Evolutionary conservation across 2,888 invertebrate genomes (phyloP).

Genomic region (Caenorhabditis japonica): DNA sequence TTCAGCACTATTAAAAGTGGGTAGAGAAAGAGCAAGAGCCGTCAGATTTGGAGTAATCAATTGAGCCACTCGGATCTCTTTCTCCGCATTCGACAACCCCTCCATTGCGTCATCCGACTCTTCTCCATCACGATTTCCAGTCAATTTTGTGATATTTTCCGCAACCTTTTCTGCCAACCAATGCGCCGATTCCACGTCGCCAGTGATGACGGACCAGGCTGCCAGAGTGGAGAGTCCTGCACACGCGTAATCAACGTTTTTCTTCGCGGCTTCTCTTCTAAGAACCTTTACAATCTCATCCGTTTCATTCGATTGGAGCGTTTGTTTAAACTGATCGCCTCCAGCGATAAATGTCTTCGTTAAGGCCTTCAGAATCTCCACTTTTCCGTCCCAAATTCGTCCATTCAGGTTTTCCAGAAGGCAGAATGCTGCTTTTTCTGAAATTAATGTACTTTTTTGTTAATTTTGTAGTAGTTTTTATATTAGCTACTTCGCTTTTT

Average conservation of each 20-base stretch:
- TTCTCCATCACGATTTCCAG: constrained; percentile 20
- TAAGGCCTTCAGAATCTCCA: constrained; percentile 58
- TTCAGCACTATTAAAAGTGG: constrained; percentile 29
- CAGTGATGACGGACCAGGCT: constrained; percentile 31
- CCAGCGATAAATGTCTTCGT: constrained; percentile 40
- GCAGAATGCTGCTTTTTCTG: constrained; percentile 49
- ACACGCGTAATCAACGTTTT: constrained; percentile 54
- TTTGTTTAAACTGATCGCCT: constrained; percentile 23
- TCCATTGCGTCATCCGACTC: constrained; percentile 57
- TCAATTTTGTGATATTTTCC: constrained; percentile 31
- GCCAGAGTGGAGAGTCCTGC: constrained; percentile 51
- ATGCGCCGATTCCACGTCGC: constrained; percentile 45
- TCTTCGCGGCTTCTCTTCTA: constrained; percentile 53
- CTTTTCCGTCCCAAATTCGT: constrained; percentile 69
- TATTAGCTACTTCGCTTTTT: too few relatives aligned
- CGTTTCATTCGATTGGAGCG: constrained; percentile 24
- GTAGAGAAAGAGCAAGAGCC: constrained; percentile 43
- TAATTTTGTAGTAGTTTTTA: too few relatives aligned
- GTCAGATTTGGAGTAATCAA: constrained; percentile 50
- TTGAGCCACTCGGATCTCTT: constrained; percentile 46
- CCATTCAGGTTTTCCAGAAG: constrained; percentile 61
- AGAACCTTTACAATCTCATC: constrained; percentile 49
- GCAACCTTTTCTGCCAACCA: constrained; percentile 54
- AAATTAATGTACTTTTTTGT: too few relatives aligned
- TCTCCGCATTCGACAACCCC: constrained; percentile 54